These are phyloP conservation scores for Manis javanica DNA, from an alignment of 2,797 vertebrate species.

Conservation along the genomic window DNA sequence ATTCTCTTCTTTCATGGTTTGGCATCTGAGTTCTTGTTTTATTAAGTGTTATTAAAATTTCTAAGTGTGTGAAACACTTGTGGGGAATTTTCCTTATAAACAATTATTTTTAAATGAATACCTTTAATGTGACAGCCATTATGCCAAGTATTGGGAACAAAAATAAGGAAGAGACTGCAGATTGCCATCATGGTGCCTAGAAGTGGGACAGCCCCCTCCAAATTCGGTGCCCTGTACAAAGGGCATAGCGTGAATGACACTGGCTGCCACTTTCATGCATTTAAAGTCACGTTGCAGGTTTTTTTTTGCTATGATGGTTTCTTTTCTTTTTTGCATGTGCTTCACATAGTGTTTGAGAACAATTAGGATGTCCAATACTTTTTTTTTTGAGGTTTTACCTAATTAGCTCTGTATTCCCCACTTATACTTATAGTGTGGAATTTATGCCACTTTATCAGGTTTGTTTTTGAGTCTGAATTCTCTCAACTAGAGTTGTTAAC, in stretches of 20 bases:
- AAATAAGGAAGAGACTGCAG: background rate
- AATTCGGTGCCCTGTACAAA: accelerated
- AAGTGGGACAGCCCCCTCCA: background rate
- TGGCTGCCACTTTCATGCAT: background rate
- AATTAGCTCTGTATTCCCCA: background rate
- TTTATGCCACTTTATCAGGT: background rate
- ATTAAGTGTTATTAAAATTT: background rate
- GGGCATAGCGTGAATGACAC: background rate
- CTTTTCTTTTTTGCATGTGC: background rate
- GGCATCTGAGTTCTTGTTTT: background rate
- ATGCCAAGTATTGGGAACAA: background rate
- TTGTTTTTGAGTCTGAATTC: background rate
- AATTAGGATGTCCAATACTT: background rate
- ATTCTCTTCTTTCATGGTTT: background rate
- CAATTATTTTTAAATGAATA: background rate
- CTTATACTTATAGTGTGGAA: too few relatives aligned
- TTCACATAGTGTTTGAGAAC: background rate
- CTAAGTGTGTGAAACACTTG: background rate
- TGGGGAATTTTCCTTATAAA: background rate
- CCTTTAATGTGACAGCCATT: background rate
- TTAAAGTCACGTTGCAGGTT: background rate
- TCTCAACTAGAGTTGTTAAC: background rate
- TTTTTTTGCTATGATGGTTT: background rate
- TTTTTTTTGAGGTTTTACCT: background rate
- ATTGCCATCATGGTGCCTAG: background rate